Percentiles rank a stretch among this genome's conserved stretches.
phyloP scores from a whole-genome alignment of 1,140 invertebrate species.

The Drosophila azteca region DNA sequence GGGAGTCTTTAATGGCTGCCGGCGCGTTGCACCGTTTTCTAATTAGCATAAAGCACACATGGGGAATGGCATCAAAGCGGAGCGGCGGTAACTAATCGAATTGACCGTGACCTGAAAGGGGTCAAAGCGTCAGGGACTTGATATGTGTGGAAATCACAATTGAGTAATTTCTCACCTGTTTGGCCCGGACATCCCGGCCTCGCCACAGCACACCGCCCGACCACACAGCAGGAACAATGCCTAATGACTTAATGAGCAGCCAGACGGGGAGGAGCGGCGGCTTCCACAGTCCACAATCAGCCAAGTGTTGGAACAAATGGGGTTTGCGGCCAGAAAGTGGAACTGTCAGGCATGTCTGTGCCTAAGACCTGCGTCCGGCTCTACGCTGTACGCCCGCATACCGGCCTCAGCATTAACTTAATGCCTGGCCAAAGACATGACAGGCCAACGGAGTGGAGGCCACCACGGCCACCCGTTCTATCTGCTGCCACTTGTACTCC shows the following conservation, averaged over 20 bases:
- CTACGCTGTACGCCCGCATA: slow-evolving; percentile 8
- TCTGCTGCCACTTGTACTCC: neutral
- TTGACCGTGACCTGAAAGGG: slow-evolving; percentile 50
- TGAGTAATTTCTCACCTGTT: slow-evolving; percentile 81
- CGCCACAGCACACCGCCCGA: slow-evolving; percentile 26
- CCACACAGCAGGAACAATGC: slow-evolving; percentile 62
- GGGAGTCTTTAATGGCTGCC: neutral
- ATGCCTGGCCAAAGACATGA: slow-evolving; percentile 77
- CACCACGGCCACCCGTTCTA: neutral
- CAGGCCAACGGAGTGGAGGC: slow-evolving; percentile 35
- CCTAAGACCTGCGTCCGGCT: slow-evolving; percentile 9
- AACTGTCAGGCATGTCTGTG: slow-evolving; percentile 68
- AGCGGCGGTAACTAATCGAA: slow-evolving; percentile 45
- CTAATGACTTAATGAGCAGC: slow-evolving; percentile 78
- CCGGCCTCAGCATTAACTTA: slow-evolving; percentile 72
- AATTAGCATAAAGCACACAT: slow-evolving; percentile 55
- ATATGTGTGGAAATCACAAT: slow-evolving; percentile 77
- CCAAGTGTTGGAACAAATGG: slow-evolving; percentile 37
- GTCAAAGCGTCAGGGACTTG: slow-evolving; percentile 35
- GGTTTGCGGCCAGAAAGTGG: slow-evolving; percentile 34
- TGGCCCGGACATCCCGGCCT: slow-evolving; percentile 29
- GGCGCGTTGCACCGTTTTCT: slow-evolving; percentile 24
- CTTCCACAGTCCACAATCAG: slow-evolving; percentile 6
- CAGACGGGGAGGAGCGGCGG: slow-evolving; percentile 8
- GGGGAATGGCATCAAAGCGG: neutral